These are phyloP conservation scores for Orthonychiurus folsomi DNA, from an alignment of 2,888 invertebrate genomes.

Conservation along the genomic window DNA sequence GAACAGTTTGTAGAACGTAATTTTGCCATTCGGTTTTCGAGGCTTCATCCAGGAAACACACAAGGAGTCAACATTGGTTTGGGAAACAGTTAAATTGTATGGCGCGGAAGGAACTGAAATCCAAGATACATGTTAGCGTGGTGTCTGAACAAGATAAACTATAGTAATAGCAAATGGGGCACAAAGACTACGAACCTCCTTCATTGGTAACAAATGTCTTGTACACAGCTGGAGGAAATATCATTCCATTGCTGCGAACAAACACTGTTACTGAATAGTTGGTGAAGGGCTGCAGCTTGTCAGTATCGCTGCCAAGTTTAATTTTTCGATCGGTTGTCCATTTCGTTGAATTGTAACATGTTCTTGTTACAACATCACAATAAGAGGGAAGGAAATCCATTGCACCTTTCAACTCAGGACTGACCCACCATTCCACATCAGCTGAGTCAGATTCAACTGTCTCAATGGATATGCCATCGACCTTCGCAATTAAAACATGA, in stretches of 20 bases:
- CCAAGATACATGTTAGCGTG: slow-evolving; percentile 11
- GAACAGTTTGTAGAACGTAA: slow-evolving; percentile 56
- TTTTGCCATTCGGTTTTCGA: slow-evolving; percentile 53
- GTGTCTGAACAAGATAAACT: too few relatives aligned
- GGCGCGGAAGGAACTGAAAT: slow-evolving; percentile 59
- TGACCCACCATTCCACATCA: slow-evolving; percentile 8
- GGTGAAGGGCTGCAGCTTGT: slow-evolving; percentile 58
- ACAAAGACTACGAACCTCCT: slow-evolving; percentile 52
- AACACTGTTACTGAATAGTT: slow-evolving; percentile 72
- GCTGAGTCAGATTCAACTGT: not conserved
- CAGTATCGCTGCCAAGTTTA: slow-evolving; percentile 54
- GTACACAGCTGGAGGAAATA: slow-evolving; percentile 58
- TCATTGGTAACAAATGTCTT: slow-evolving; percentile 58
- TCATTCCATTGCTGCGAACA: slow-evolving; percentile 50
- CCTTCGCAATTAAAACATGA: not conserved
- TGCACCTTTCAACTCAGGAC: slow-evolving; percentile 2
- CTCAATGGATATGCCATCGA: not conserved
- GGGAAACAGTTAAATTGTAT: slow-evolving; percentile 54
- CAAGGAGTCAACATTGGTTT: slow-evolving; percentile 57
- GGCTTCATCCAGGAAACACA: slow-evolving; percentile 63
- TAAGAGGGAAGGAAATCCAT: slow-evolving; percentile 55
- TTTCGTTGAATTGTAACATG: slow-evolving; percentile 49
- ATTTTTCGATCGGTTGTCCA: slow-evolving; percentile 56
- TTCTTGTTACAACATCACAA: slow-evolving; percentile 25
- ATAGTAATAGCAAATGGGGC: too few relatives aligned